Base-by-base conservation (phyloP, 2,113 vertebrate species). In the Toxotes chatareus region DNA sequence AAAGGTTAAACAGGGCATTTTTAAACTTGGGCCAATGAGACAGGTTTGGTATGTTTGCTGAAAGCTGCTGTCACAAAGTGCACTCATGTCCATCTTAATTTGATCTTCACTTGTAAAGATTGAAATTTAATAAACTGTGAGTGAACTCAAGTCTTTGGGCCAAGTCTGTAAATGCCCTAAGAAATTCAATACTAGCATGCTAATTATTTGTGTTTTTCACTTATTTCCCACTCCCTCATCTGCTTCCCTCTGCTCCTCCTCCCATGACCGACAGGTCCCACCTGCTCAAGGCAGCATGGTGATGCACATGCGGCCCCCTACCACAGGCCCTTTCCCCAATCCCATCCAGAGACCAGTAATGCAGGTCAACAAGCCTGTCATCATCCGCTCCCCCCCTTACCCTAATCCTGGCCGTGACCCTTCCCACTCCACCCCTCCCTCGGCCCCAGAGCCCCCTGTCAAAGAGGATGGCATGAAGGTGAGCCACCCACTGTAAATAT, bases 381-480 rank as follows among this genome's bases (percentile, higher is more conserved):
- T 95, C 79, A 94, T 96, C 67, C 95, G 95, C 66, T 89, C 95
- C 55, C 94, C 95, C 83, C 93, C 93, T 44, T 95, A 95, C 82
- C 91, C 93, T 44, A 93, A 89, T 60, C 93, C 94, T 0, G 88
- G 90, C 62, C 93, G 94, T 0, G 95, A 95, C 76, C 93, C 84
- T 11, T 16, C 93, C 78, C 94, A 94, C 83, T 85, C 92, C 57
- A 86, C 84, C 76, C 94, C 93, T 84, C 93, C 94, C 89, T 93
- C 92, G 42, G 94, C 88, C 92, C 91, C 94, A 7, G 94, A 95
- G 84, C 85, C 91, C 89, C 69, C 84, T 38, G 73, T 91, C 64
- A 95, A 95, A 88, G 95, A 96, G 93, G 96, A 96, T 91, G 95
- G 95, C 92, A 93, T 95, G 95, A 96, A 96, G 96, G 95, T 96